A percentile compares a stretch with the other conserved stretches of the same genome.
Conservation (phyloP, 2,888 invertebrate species). For the Volucella zonaria region DNA sequence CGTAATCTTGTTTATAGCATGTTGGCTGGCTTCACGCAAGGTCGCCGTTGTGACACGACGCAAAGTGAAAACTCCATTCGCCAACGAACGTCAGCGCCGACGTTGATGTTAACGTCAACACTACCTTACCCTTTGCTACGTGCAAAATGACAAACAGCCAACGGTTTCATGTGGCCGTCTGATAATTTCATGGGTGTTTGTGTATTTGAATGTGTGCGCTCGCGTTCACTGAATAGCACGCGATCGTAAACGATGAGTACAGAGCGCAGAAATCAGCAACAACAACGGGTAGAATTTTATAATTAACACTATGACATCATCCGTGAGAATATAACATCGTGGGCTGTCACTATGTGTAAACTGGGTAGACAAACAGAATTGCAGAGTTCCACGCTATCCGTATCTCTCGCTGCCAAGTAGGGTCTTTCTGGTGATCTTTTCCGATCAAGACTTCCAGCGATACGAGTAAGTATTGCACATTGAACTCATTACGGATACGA, state of each 20-base stretch:
- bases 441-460: conserved; percentile 24
- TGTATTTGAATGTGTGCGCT: conserved; percentile 11
- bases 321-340: conserved; percentile 59
- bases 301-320: conserved; percentile 66
- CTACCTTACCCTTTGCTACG: conserved; percentile 19
- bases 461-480: neutral
- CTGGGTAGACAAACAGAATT: conserved; percentile 17
- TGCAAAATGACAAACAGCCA: conserved; percentile 8
- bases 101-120: no score
- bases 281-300: conserved; percentile 27
- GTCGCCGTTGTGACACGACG: conserved; percentile 44
- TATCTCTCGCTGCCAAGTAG: neutral
- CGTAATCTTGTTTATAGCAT: conserved; percentile 14
- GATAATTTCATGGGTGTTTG: conserved; percentile 59
- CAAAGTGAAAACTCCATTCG: conserved; percentile 7
- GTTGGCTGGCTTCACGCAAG: conserved; percentile 66
- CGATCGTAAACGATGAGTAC: conserved; percentile 39
- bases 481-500: conserved; percentile 14
- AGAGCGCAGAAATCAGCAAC: conserved; percentile 14
- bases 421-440: conserved; percentile 34
- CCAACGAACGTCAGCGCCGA: conserved; percentile 28
- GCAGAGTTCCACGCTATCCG: conserved; percentile 18
- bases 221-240: conserved; percentile 58
- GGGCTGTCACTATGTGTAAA: conserved; percentile 18
- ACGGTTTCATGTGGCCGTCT: conserved; percentile 7